Percentiles rank a stretch among this genome's conserved stretches.
phyloP scores from a whole-genome alignment of 2,113 vertebrate genomes.

The Thymallus thymallus region DNA sequence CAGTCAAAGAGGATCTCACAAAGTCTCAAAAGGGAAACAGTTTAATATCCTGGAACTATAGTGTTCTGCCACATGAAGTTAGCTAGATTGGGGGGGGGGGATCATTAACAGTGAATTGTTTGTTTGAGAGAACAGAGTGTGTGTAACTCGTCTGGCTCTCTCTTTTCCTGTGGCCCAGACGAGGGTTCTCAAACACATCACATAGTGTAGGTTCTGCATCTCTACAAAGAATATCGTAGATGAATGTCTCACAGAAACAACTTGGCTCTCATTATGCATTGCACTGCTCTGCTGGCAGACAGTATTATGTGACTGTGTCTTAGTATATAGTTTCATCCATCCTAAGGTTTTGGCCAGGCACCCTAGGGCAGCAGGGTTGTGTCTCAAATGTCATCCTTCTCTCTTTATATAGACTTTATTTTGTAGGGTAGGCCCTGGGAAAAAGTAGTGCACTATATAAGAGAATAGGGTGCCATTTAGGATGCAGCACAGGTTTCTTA shows the following conservation, averaged over 20 bases:
- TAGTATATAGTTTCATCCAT: background rate
- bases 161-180: conserved; percentile 14
- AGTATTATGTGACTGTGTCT: conserved; percentile 24
- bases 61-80: background rate
- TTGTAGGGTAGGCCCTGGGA: too few species aligned
- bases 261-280: background rate
- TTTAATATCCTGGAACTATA: background rate
- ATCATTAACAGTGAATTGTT: conserved; percentile 49
- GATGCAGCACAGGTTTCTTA: background rate
- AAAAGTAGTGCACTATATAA: too few species aligned
- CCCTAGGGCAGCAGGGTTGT: background rate
- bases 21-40: background rate
- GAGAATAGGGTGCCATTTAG: too few species aligned
- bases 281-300: background rate
- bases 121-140: conserved; percentile 38
- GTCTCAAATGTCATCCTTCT: too few species aligned
- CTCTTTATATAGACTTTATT: too few species aligned
- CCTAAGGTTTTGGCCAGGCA: background rate
- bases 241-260: conserved; percentile 29
- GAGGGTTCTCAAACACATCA: conserved; percentile 62
- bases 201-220: conserved; percentile 53
- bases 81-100: background rate
- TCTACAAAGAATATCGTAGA: conserved; percentile 44
- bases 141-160: conserved; percentile 15
- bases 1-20: background rate